These are phyloP conservation scores for Coptodon rendalli DNA, from an alignment of 2,113 vertebrate genomes.

Conservation along the genomic window DNA sequence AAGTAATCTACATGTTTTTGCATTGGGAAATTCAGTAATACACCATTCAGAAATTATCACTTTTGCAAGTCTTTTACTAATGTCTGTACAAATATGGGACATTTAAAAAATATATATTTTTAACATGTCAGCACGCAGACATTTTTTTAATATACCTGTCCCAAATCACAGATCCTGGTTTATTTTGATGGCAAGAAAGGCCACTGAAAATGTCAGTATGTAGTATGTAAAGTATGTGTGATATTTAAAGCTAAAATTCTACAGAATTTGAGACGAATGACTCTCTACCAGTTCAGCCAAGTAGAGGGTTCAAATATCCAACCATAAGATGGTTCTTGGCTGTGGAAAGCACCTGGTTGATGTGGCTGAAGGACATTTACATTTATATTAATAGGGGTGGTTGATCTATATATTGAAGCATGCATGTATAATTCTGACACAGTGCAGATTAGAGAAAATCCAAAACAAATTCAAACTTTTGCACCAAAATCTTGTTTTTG, in stretches of 20 bases:
- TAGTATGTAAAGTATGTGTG: background rate
- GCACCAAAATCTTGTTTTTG: background rate
- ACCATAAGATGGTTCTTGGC: background rate
- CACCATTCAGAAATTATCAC: background rate
- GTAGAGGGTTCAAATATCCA: background rate
- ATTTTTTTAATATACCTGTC: background rate
- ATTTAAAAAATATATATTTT: background rate
- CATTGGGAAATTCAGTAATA: background rate
- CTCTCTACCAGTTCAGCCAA: accelerated
- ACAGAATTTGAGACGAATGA: background rate
- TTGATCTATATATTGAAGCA: background rate
- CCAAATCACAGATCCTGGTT: background rate
- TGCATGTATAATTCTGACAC: background rate
- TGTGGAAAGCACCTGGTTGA: background rate
- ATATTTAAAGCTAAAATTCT: background rate
- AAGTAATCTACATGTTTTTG: background rate
- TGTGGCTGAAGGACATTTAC: background rate
- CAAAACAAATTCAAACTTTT: background rate
- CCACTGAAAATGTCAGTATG: background rate
- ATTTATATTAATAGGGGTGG: background rate
- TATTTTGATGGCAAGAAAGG: accelerated
- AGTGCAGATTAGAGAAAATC: accelerated
- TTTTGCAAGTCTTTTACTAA: background rate
- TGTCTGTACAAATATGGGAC: background rate
- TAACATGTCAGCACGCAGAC: too few species aligned